Percentiles rank a stretch among this genome's conserved stretches.
Evolutionary conservation across 2,113 vertebrate genomes (phyloP).

Genomic region (Tonatia bakeri): DNA sequence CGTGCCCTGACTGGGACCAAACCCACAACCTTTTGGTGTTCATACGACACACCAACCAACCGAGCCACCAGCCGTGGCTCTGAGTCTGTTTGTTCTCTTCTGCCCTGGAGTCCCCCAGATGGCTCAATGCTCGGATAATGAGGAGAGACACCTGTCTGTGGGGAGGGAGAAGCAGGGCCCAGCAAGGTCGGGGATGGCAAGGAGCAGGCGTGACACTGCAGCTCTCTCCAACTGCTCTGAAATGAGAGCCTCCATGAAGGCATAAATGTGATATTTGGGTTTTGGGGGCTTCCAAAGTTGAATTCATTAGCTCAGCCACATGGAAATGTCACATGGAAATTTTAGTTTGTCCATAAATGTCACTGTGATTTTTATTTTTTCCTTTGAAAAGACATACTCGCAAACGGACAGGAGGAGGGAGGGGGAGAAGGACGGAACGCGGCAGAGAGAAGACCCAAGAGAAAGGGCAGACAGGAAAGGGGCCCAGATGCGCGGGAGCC

Average conservation of each 20-base stretch:
- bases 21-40: too few species aligned
- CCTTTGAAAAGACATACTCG: background rate
- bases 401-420: background rate
- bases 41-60: too few species aligned
- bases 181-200: fast-evolving
- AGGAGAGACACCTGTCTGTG: fast-evolving
- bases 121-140: background rate
- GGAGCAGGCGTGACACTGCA: background rate
- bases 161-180: too few species aligned
- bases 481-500: background rate
- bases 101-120: background rate
- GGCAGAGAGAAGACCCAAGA: too few species aligned
- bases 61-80: too few species aligned
- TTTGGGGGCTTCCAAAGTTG: background rate
- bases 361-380: background rate
- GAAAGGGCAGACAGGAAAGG: background rate
- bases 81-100: background rate
- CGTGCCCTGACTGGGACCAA: too few species aligned
- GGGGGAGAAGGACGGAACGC: background rate
- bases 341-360: background rate
- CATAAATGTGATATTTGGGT: background rate
- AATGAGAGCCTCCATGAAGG: background rate
- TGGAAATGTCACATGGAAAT: background rate
- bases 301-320: background rate
- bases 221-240: background rate